Conservation (phyloP, 2,113 vertebrate genomes). For the Pteronura brasiliensis region DNA sequence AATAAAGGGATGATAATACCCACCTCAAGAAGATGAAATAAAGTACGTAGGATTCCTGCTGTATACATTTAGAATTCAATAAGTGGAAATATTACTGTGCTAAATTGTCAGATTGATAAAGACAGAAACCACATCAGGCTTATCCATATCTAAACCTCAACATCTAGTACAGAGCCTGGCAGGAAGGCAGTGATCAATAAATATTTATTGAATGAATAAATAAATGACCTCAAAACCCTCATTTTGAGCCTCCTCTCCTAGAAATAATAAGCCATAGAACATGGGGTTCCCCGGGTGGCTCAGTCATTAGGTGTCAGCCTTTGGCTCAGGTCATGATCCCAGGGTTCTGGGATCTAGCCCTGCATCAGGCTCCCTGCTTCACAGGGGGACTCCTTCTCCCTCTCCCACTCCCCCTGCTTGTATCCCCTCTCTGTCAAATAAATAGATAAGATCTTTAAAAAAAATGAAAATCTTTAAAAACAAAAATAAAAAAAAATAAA, state of each 20-base stretch:
- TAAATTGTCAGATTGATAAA: background rate
- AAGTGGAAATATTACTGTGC: background rate
- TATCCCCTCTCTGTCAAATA: too few relatives aligned
- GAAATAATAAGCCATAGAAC: background rate
- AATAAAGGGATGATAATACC: background rate
- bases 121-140: background rate
- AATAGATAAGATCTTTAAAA: too few relatives aligned
- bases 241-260: background rate
- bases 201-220: background rate
- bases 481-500: background rate
- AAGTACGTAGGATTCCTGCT: background rate
- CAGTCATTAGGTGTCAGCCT: background rate
- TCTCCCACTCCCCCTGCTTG: too few relatives aligned
- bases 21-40: background rate
- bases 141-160: background rate
- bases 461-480: background rate
- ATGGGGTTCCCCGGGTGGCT: background rate
- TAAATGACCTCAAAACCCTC: background rate
- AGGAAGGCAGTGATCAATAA: background rate
- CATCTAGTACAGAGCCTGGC: background rate
- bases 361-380: too few relatives aligned
- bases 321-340: too few relatives aligned
- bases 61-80: background rate
- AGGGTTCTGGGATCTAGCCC: too few relatives aligned
- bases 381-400: too few relatives aligned